Percentiles rank a stretch among this genome's conserved stretches.
These are phyloP conservation scores for Poliocrania exsul DNA, from an alignment of 2,797 vertebrate genomes.

Conservation along the genomic window DNA sequence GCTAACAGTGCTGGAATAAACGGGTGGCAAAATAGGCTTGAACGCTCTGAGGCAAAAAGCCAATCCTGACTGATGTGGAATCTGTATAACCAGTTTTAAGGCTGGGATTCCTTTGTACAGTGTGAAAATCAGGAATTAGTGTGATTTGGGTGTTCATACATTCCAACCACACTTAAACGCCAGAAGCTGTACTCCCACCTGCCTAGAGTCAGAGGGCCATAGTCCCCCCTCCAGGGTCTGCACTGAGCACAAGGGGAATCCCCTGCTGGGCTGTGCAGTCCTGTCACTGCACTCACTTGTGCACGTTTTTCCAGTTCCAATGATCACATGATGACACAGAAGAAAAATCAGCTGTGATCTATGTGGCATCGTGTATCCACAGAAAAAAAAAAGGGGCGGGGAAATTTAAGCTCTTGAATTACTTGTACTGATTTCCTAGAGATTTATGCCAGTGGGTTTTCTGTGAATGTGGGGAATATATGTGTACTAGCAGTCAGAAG, in stretches of 20 bases:
- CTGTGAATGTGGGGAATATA: neutral
- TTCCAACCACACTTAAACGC: neutral
- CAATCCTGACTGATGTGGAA: neutral
- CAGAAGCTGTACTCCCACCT: neutral
- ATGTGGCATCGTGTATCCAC: neutral
- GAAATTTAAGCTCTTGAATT: neutral
- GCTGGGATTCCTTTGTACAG: neutral
- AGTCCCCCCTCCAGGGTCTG: neutral
- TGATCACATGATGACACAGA: neutral
- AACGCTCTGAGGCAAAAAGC: neutral
- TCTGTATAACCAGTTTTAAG: neutral
- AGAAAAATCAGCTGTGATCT: neutral
- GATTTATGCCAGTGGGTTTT: neutral
- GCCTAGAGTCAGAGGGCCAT: neutral
- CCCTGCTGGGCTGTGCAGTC: neutral
- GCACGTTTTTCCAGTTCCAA: neutral
- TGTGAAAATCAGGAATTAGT: neutral
- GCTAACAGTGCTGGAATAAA: neutral
- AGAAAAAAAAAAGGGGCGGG: neutral
- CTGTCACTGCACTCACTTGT: neutral
- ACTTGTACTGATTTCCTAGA: neutral
- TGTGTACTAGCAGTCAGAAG: neutral
- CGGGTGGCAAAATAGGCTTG: neutral
- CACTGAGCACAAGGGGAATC: rapidly evolving
- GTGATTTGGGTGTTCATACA: rapidly evolving